A percentile compares a stretch with the other conserved stretches of the same genome.
Evolutionary conservation across 2,888 invertebrate species (phyloP).

Genomic region (Ophion costatus): DNA sequence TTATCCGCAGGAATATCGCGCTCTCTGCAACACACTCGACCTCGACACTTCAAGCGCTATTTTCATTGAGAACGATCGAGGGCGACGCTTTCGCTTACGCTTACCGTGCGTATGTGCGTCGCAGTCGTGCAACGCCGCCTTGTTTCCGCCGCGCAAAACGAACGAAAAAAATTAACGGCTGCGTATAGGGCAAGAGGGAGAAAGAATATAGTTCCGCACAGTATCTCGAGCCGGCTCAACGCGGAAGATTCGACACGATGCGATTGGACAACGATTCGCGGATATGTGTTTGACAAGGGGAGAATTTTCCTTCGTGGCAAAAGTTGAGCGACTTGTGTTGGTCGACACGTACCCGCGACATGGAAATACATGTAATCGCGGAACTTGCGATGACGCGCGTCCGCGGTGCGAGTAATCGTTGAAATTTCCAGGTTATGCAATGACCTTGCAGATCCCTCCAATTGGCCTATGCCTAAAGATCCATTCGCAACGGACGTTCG

Average conservation of each 20-base stretch:
- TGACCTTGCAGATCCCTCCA: conserved; percentile 58
- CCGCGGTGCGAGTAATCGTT: conserved; percentile 37
- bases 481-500: conserved; percentile 5
- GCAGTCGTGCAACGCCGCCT: conserved; percentile 27
- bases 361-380: not conserved
- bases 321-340: not conserved
- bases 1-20: conserved; percentile 30
- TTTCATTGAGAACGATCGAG: not conserved
- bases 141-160: conserved; percentile 8
- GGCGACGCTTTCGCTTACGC: conserved; percentile 3
- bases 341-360: not conserved
- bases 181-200: not conserved
- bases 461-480: conserved; percentile 47
- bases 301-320: not conserved
- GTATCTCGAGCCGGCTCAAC: conserved; percentile 26
- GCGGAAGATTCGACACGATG: conserved; percentile 25
- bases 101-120: conserved; percentile 1
- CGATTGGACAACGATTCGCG: not conserved
- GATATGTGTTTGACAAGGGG: not conserved
- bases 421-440: conserved; percentile 65
- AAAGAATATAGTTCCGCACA: conserved; percentile 5
- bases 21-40: conserved; percentile 46
- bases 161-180: conserved; percentile 2
- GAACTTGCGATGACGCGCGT: conserved; percentile 23
- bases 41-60: conserved; percentile 45